Percentiles rank a stretch among this genome's conserved stretches.
These are phyloP conservation scores for Ashinkailepas kermadecensis DNA, from an alignment of 2,888 invertebrate species.

Conservation along the genomic window DNA sequence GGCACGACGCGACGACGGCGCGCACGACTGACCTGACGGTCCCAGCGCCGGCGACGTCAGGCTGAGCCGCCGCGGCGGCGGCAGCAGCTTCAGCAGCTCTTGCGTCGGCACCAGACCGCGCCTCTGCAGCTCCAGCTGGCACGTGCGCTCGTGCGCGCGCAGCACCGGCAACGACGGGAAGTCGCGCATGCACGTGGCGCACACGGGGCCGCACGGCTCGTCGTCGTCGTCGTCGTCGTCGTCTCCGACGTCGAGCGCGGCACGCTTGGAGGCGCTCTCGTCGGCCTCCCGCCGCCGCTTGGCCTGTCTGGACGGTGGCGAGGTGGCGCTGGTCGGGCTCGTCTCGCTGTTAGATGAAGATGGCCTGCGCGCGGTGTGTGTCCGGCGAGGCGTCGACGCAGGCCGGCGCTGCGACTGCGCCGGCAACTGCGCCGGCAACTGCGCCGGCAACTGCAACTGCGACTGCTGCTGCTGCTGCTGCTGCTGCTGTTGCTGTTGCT, in stretches of 20 bases:
- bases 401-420: too few species aligned
- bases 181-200: neutral
- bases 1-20: neutral
- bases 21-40: neutral
- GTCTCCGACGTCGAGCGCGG: neutral
- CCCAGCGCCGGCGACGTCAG: neutral
- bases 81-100: neutral
- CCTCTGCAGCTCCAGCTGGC: neutral
- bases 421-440: too few species aligned
- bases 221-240: neutral
- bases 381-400: too few species aligned
- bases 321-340: too few species aligned
- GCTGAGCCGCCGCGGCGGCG: neutral
- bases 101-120: neutral
- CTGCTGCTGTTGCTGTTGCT: too few species aligned
- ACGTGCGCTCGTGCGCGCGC: neutral
- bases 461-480: too few species aligned
- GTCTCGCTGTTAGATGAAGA: too few species aligned
- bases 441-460: too few species aligned
- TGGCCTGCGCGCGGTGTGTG: too few species aligned
- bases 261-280: neutral
- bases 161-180: neutral
- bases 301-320: too few species aligned
- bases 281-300: too few species aligned
- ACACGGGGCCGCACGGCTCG: constrained; percentile 3